These are phyloP conservation scores for Turdus rufiventris DNA, from an alignment of 2,113 vertebrate species.

Conservation along the genomic window DNA sequence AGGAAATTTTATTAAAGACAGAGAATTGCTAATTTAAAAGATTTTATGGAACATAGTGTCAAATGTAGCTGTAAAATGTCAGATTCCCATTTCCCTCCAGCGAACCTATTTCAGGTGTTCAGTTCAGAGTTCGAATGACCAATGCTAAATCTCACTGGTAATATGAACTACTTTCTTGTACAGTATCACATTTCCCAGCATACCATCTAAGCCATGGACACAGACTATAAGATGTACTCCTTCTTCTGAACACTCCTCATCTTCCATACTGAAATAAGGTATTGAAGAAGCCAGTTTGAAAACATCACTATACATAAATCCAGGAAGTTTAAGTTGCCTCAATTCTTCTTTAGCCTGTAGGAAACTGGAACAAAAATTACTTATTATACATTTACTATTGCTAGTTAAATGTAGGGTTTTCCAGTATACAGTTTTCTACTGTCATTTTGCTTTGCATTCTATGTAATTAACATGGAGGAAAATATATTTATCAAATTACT, in stretches of 20 bases:
- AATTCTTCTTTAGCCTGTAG: constrained; percentile 93
- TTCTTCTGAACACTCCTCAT: constrained; percentile 86
- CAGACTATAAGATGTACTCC: constrained; percentile 96
- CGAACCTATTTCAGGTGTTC: background rate
- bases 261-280: constrained; percentile 94
- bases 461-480: background rate
- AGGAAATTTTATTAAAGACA: background rate
- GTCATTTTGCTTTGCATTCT: background rate
- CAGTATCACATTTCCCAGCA: constrained; percentile 2
- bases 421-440: background rate
- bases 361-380: constrained; percentile 77
- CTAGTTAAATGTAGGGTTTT: background rate
- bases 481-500: background rate
- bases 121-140: background rate
- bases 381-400: background rate
- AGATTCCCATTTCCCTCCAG: background rate
- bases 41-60: background rate
- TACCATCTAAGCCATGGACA: constrained; percentile 96
- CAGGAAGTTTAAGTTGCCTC: constrained; percentile 89
- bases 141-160: background rate
- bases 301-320: constrained; percentile 94
- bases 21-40: background rate
- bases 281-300: constrained; percentile 87
- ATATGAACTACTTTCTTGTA: background rate
- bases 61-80: background rate